Base-by-base conservation (phyloP, 2,113 vertebrate species). In the Pseudorhombus dupliciocellatus region DNA sequence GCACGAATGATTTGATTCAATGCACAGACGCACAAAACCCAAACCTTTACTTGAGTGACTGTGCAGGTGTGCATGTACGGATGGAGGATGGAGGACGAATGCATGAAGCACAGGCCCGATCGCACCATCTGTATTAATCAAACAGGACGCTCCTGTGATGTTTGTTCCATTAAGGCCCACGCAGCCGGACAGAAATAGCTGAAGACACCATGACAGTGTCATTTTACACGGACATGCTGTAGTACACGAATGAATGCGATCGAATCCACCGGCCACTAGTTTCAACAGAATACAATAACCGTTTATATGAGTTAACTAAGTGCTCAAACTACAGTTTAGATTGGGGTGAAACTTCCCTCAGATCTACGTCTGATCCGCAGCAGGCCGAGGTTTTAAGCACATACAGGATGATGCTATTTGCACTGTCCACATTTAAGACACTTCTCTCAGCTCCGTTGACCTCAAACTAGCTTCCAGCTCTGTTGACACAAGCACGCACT, bases 161-260 rank as follows among this genome's bases (percentile, higher is more conserved):
- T 80, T 87, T 87, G 81, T 85, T 91, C 81, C 83, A 87, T 84
- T 79, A 80, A 71, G 55, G 34, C 88, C 85, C 85, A 91, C 83
- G 60, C 83, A 76, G 68, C 51, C 25, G 63, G 68, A 82, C 81
- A 70, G 73, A 79, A 89, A 87, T 87, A 84, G 73, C 79, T 81
- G 61, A 26, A 70, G 40, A 63, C 67, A 24, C 66, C 81, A 80
- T 66, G 83, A 82, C 59, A 58, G 75, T 62, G 31, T 84, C 75
- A 75, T 83, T 83, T 78, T 59, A 67, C 54, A 73, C 30, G 73
- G 83, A 55, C 21, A 34, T 11, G 15, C 60, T 46, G 25, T 82
- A 73, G 62, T 84, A 85, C 75, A 78, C 42, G 60, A 63, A 56
- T 73, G 64, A 66, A 12, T 18, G 56, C n/a, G 28, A 75, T 66